A percentile compares a stretch with the other conserved stretches of the same genome.
phyloP scores from a whole-genome alignment of 1,140 invertebrate genomes.

The Achroia grisella region DNA sequence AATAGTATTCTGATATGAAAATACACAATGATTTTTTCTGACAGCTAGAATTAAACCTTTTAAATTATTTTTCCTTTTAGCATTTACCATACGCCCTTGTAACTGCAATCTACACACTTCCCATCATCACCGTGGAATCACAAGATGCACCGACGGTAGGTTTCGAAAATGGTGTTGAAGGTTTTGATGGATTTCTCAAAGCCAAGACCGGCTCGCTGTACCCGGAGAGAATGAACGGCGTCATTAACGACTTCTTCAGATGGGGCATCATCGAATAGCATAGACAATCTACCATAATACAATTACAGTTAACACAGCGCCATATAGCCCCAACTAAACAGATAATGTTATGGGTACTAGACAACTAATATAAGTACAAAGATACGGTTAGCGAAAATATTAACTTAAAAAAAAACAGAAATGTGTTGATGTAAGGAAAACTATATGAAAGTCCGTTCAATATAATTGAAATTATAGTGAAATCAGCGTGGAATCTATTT shows the following conservation, averaged over 20 bases:
- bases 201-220: neutral
- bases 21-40: too few species aligned
- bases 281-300: too few species aligned
- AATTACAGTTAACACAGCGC: neutral
- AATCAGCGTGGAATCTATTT: too few species aligned
- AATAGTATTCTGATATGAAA: too few species aligned
- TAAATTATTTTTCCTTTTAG: slow-evolving; percentile 17
- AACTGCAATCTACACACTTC: slow-evolving; percentile 24
- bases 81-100: slow-evolving; percentile 23
- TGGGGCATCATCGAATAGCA: neutral
- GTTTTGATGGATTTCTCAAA: slow-evolving; percentile 3
- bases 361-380: neutral
- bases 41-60: too few species aligned
- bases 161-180: neutral
- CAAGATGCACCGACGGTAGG: slow-evolving; percentile 22
- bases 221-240: neutral
- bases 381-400: neutral
- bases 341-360: too few species aligned
- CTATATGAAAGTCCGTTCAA: too few species aligned
- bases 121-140: slow-evolving; percentile 32
- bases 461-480: too few species aligned
- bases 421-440: too few species aligned
- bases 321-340: neutral
- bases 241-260: neutral
- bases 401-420: neutral